Evolutionary conservation across 2,888 invertebrate genomes (phyloP), one percentile per base, ranked within the genome.

Genomic region (Linnaemya tessellans): DNA sequence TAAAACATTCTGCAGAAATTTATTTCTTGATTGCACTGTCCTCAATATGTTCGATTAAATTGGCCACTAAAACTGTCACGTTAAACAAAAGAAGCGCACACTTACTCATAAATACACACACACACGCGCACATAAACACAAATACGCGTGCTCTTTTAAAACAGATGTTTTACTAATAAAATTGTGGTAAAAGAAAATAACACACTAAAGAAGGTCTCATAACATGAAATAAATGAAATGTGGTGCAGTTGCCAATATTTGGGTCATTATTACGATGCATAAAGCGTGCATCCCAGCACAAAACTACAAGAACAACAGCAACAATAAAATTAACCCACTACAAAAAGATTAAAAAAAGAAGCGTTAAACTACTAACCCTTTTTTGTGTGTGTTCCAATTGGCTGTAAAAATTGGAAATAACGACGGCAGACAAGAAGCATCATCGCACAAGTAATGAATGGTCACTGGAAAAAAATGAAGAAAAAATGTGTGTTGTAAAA

Each of bases 191-290:
- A 58, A 56, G 38, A 54, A 70, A 56, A 75, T 11, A 25, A 74
- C n/a, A 56, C n/a, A 35, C 38, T 11, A 54, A 64, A 49, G 43
- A 67, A 68, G 68, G 25, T 46, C 74, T 65, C 75, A 54, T 79
- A 80, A 62, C 84, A 78, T 74, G 73, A 75, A 75, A 58, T 62
- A 74, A 79, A 58, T 81, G 70, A 80, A 70, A 58, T 73, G 60
- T 60, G 49, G 25, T 70, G 79, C 68, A 65, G 79, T 81, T 81
- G 77, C 49, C 60, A 79, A 82, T 71, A 85, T 74, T 85, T 85
- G 67, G 85, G 85, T 85, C 85, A 85, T 75, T 80, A 82, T 85
- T 85, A 49, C 71, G 65, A 85, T 82, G 85, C 85, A 71, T 75
- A 77, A 82, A 79, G 79, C 82, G 82, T 82, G 82, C 71, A 80